Evolutionary conservation across 1,140 invertebrate genomes (phyloP).

Genomic region (Temnothorax nylanderi): DNA sequence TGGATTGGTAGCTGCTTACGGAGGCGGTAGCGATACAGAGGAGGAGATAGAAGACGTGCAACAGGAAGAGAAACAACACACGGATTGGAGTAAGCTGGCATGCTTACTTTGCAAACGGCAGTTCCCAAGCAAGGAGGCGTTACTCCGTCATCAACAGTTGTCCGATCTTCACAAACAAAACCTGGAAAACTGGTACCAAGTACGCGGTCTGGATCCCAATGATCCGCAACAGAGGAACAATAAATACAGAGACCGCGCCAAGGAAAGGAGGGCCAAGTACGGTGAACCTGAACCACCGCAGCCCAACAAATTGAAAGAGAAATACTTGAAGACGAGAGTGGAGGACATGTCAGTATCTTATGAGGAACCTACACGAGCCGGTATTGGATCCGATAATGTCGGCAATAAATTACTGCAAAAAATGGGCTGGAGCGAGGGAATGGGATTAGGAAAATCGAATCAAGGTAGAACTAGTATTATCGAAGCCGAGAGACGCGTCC

Average conservation of each 20-base stretch:
- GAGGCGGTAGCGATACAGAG: conserved; percentile 89
- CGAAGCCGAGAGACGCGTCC: conserved; percentile 90
- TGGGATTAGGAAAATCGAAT: conserved; percentile 96
- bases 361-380: conserved; percentile 89
- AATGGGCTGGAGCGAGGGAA: conserved; percentile 99
- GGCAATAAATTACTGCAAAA: conserved; percentile 98
- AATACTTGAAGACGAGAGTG: conserved; percentile 87
- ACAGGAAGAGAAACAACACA: conserved; percentile 88
- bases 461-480: conserved; percentile 98
- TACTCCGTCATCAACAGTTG: conserved; percentile 96
- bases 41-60: conserved; percentile 87
- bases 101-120: conserved; percentile 98
- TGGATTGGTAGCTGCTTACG: conserved; percentile 92
- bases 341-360: conserved; percentile 85
- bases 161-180: conserved; percentile 99
- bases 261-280: conserved; percentile 97
- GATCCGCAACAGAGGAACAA: conserved; percentile 85
- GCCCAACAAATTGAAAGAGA: conserved; percentile 90
- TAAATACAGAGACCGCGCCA: conserved; percentile 97
- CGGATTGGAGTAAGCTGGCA: conserved; percentile 96
- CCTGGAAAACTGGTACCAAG: conserved; percentile 89
- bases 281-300: conserved; percentile 94
- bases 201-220: conserved; percentile 86
- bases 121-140: conserved; percentile 95
- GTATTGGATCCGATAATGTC: conserved; percentile 95